Evolutionary conservation across 2,888 invertebrate species (phyloP).

Genomic region (Campoletis raptor): DNA sequence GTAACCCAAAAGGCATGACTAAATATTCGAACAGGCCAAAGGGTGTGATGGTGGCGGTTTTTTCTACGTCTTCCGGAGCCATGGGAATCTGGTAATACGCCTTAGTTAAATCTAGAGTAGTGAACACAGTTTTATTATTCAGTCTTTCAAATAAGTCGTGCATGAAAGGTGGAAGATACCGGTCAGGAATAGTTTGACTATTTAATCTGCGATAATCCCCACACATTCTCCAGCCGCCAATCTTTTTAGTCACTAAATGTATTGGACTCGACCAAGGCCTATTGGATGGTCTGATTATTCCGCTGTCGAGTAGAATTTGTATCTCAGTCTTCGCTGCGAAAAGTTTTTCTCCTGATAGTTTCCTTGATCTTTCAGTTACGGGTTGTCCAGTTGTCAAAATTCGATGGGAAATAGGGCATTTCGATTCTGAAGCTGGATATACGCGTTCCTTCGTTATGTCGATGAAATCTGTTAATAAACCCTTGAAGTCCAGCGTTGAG

Average conservation of each 20-base stretch:
- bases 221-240: slow-evolving; percentile 65
- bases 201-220: slow-evolving; percentile 75
- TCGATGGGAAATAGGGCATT: background rate
- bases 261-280: slow-evolving; percentile 76
- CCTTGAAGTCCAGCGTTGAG: background rate
- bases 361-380: background rate
- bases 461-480: background rate
- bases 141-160: background rate
- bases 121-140: background rate
- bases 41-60: background rate
- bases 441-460: background rate
- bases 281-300: slow-evolving; percentile 82
- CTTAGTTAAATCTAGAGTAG: background rate
- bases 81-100: slow-evolving; percentile 13
- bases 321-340: slow-evolving; percentile 77
- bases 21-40: background rate
- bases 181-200: slow-evolving; percentile 71
- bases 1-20: slow-evolving; percentile 7
- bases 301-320: slow-evolving; percentile 77
- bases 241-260: slow-evolving; percentile 71
- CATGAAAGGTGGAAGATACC: slow-evolving; percentile 30
- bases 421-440: background rate
- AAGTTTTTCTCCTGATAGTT: slow-evolving; percentile 75
- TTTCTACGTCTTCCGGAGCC: background rate
- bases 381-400: background rate